Percentiles rank a stretch among this genome's conserved stretches.
These are phyloP conservation scores for Fundulus diaphanus DNA, from an alignment of 2,797 vertebrate species.

Conservation along the genomic window DNA sequence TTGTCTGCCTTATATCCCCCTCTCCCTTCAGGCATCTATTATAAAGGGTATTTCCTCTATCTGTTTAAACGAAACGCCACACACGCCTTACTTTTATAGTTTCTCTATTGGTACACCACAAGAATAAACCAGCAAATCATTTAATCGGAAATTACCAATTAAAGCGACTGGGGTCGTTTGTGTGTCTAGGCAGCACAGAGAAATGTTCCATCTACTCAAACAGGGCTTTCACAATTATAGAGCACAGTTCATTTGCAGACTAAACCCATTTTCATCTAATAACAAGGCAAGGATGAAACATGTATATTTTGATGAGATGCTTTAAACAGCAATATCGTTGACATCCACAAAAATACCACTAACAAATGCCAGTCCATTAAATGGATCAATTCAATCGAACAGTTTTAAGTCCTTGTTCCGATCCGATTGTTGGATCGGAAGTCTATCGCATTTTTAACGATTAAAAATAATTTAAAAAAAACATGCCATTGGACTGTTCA, in stretches of 20 bases:
- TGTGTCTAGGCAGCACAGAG: slow-evolving; percentile 34
- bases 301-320: neutral
- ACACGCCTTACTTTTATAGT: slow-evolving; percentile 16
- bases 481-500: too few species aligned
- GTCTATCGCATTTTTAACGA: too few species aligned
- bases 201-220: slow-evolving; percentile 22
- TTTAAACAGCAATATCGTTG: neutral
- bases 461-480: neutral
- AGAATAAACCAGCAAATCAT: slow-evolving; percentile 24
- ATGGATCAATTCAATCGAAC: neutral
- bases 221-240: slow-evolving; percentile 30
- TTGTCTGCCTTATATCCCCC: slow-evolving; percentile 42
- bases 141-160: slow-evolving; percentile 45
- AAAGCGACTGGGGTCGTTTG: slow-evolving; percentile 55
- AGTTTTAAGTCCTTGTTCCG: too few species aligned
- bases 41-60: slow-evolving; percentile 46
- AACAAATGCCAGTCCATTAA: neutral
- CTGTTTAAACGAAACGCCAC: slow-evolving; percentile 40
- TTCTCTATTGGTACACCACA: slow-evolving; percentile 10
- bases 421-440: neutral
- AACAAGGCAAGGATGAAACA: slow-evolving; percentile 29
- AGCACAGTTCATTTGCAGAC: slow-evolving; percentile 30
- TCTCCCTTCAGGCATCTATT: slow-evolving; percentile 46
- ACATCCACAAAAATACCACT: neutral
- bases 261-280: slow-evolving; percentile 46